Conservation (phyloP, 2,113 vertebrate species). For the Heloderma charlesbogerti region DNA sequence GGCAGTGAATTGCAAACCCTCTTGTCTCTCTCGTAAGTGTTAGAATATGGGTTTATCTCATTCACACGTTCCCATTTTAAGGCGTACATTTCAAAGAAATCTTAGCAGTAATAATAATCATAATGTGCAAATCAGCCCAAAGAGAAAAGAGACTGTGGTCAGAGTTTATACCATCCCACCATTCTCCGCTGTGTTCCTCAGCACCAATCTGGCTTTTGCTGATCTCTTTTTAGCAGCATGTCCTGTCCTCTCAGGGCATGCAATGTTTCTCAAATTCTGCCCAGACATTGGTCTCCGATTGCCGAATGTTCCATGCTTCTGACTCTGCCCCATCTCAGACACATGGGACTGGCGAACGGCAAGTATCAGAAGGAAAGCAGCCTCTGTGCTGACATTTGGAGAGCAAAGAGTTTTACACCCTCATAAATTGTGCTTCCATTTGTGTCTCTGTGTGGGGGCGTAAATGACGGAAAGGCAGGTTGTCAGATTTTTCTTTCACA, state of each 20-base stretch:
- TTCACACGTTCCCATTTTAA: background rate
- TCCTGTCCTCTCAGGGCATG: no score
- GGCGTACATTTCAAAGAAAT: background rate
- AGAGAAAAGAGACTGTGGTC: background rate
- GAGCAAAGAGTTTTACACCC: background rate
- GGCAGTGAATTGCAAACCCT: no score
- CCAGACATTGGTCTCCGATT: background rate
- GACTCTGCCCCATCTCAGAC: background rate
- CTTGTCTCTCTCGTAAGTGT: no score
- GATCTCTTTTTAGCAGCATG: background rate
- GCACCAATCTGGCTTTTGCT: no score
- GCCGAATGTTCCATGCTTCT: background rate
- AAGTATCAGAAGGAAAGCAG: background rate
- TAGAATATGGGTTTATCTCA: background rate
- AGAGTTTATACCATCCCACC: background rate
- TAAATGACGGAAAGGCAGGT: slow-evolving; percentile 18
- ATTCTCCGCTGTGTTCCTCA: background rate
- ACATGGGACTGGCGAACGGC: background rate
- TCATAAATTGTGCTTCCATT: slow-evolving; percentile 28
- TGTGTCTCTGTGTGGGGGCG: slow-evolving; percentile 15
- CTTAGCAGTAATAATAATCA: background rate
- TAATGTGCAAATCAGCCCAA: background rate
- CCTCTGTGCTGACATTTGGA: background rate
- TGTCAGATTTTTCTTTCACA: slow-evolving; percentile 20
- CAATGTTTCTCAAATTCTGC: background rate